phyloP scores from a whole-genome alignment of 2,888 invertebrate species.

The Pollenia griseotomentosa region DNA sequence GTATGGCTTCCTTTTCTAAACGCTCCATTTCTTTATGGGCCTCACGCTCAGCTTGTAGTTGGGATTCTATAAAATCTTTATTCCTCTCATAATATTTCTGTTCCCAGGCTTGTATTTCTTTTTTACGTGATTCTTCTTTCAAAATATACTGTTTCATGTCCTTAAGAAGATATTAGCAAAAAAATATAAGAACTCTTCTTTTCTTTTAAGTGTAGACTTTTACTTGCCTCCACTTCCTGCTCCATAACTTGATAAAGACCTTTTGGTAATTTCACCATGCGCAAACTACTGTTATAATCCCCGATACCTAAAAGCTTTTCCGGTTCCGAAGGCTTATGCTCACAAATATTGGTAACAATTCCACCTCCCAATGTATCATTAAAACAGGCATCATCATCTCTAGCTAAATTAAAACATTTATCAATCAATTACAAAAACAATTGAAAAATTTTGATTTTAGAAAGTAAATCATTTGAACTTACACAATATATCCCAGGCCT shows the following conservation, averaged over 20 bases:
- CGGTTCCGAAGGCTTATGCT: constrained; percentile 86
- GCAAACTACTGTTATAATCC: constrained; percentile 88
- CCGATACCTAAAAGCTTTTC: constrained; percentile 88
- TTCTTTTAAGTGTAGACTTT: not conserved
- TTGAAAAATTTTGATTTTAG: not conserved
- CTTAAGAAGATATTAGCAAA: constrained; percentile 49
- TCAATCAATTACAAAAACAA: not conserved
- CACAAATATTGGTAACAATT: constrained; percentile 87
- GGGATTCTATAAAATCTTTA: constrained; percentile 82
- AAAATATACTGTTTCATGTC: constrained; percentile 84
- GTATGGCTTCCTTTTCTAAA: constrained; percentile 77
- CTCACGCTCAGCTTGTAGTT: constrained; percentile 83
- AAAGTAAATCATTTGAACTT: not conserved
- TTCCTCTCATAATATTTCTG: constrained; percentile 85
- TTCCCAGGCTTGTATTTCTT: constrained; percentile 86
- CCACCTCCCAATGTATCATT: constrained; percentile 88
- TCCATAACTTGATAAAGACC: constrained; percentile 85
- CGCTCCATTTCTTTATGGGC: constrained; percentile 85
- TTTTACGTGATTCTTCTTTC: constrained; percentile 84
- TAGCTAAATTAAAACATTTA: constrained; percentile 75
- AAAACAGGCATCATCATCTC: constrained; percentile 86
- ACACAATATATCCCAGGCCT: constrained; percentile 91
- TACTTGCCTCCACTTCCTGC: constrained; percentile 82
- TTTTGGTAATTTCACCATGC: constrained; percentile 87
- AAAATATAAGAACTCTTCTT: too few species aligned